Base-by-base conservation (phyloP, 1,140 invertebrate genomes). In the Aphis gossypii region DNA sequence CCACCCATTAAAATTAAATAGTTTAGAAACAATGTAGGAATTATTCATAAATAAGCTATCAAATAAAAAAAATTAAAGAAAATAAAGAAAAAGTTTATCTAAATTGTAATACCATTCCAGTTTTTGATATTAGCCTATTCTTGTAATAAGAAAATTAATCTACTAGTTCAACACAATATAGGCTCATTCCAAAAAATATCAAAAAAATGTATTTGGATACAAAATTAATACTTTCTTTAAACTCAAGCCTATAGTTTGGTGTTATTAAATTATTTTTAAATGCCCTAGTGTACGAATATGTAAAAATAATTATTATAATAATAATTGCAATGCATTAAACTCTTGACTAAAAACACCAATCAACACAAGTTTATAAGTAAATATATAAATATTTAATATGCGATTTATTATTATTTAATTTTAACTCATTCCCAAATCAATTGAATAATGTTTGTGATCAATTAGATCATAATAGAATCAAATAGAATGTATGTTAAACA, bases 281-380 rank as follows among this genome's bases (percentile, higher is more conserved):
- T 90, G 56, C 38, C 38, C 54, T 44, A 90, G 20, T 90, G 54
- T 90, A 60, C 1, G 18, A 60, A 60, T 44, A 44, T 11, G 23
- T 60, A 90, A 41, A 60, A 41, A 51, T 51, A 51, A 51, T 48
- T n/a, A 68, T 56, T 8, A 56, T 68, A 30, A 25, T n/a, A 41
- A 60, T 56, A 89, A 89, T 56, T 89, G 35, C 35, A 56, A 56
- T 56, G 88, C 11, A 41, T 68, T 90, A 56, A 90, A 90, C 20
- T 25, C 8, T 90, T 68, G 25, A 60, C 89, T 90, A 90, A 90
- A 90, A 90, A 90, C n/a, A 90, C 51, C 48, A 89, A 89, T 56
- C 54, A 41, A 89, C 35, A 60, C 21, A 90, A 30, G 44, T 68
- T 7, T 89, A 41, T 90, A 30, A 60, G 1, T 90, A n/a, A 68